These are phyloP conservation scores for Thalassophryne amazonica DNA, from an alignment of 2,797 vertebrate genomes.

Conservation along the genomic window DNA sequence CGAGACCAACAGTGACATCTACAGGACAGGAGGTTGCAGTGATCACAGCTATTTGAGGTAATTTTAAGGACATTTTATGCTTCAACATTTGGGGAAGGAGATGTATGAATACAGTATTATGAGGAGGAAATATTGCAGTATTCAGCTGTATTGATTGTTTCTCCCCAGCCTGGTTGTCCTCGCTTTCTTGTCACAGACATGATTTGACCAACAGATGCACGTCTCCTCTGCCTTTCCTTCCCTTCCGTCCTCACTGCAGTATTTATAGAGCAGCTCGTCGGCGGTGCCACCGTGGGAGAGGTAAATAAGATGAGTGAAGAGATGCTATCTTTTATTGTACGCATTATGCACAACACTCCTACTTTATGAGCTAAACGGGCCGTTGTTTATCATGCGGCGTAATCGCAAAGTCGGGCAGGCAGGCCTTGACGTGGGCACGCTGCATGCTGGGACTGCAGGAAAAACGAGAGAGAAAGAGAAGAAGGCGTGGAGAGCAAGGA, in stretches of 20 bases:
- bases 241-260: constrained; percentile 53
- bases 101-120: too few species aligned
- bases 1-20: too few species aligned
- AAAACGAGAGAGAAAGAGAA: constrained; percentile 23
- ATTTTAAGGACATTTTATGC: too few species aligned
- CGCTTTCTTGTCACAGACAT: constrained; percentile 72
- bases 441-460: constrained; percentile 48
- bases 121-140: too few species aligned
- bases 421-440: constrained; percentile 54
- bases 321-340: constrained; percentile 95
- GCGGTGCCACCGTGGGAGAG: constrained; percentile 78
- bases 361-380: constrained; percentile 77
- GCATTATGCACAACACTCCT: constrained; percentile 85
- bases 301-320: constrained; percentile 96
- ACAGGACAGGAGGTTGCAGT: too few species aligned
- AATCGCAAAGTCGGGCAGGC: constrained; percentile 63
- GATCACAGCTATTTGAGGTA: too few species aligned
- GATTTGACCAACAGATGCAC: constrained; percentile 78
- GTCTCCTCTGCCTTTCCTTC: constrained; percentile 42
- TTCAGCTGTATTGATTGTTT: too few species aligned
- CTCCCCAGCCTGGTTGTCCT: constrained; percentile 54
- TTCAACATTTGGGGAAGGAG: too few species aligned
- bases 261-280: constrained; percentile 87
- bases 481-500: constrained; percentile 46
- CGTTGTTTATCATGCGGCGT: constrained; percentile 70